These are phyloP conservation scores for Leptopilina syphax DNA, from an alignment of 2,888 invertebrate genomes.

Conservation along the genomic window DNA sequence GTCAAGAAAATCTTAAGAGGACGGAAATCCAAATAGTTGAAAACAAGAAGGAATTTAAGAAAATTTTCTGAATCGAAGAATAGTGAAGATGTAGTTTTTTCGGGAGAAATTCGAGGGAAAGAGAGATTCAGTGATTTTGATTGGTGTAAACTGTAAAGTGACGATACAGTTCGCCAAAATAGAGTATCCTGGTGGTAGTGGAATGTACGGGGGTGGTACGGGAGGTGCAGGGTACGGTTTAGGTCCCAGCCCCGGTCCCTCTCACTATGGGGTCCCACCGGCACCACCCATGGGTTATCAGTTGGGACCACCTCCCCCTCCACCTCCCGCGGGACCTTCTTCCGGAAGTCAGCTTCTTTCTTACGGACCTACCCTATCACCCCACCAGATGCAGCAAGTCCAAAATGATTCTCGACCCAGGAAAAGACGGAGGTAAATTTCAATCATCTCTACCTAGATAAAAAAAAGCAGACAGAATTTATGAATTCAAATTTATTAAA, in stretches of 20 bases:
- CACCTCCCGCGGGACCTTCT: conserved; percentile 59
- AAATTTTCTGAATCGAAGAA: no score
- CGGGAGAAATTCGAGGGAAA: not conserved
- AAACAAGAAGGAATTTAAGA: no score
- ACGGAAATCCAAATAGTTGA: no score
- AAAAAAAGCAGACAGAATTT: no score
- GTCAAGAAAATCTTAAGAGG: no score
- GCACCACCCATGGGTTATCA: conserved; percentile 69
- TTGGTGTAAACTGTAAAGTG: conserved; percentile 17
- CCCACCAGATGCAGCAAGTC: conserved; percentile 71
- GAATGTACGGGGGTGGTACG: conserved; percentile 73
- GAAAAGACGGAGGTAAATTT: conserved; percentile 70
- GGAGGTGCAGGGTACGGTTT: conserved; percentile 71
- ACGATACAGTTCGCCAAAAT: conserved; percentile 65
- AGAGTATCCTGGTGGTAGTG: conserved; percentile 72
- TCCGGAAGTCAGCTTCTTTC: conserved; percentile 70
- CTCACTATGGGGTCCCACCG: conserved; percentile 70
- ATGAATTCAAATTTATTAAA: no score
- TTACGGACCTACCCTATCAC: conserved; percentile 69
- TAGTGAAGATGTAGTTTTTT: conserved; percentile 1
- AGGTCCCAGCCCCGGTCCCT: conserved; percentile 70
- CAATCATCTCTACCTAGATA: not conserved
- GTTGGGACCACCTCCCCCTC: conserved; percentile 68
- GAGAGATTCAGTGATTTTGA: not conserved
- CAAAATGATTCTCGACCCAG: conserved; percentile 64